phyloP scores from a whole-genome alignment of 2,113 vertebrate species.

The Pavo muticus region DNA sequence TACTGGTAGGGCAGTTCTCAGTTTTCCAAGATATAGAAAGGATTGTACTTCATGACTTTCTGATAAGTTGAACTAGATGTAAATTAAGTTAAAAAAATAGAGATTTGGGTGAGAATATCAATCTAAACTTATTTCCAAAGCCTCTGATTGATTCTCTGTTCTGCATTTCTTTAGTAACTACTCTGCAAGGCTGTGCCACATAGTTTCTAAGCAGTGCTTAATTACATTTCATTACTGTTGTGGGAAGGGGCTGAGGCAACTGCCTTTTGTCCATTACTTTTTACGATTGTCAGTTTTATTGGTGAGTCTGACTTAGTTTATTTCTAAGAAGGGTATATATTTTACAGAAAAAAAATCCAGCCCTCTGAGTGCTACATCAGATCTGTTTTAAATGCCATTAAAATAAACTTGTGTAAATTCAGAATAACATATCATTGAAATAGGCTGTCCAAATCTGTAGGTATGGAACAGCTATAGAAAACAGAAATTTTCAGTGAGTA shows the following conservation, averaged over 20 bases:
- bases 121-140: background rate
- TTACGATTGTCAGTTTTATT: background rate
- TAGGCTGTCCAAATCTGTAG: background rate
- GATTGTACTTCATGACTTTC: background rate
- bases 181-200: background rate
- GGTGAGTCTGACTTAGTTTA: background rate
- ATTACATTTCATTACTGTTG: background rate
- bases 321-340: background rate
- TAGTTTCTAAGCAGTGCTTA: background rate
- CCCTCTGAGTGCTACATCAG: background rate
- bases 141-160: background rate
- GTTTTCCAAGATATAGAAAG: background rate
- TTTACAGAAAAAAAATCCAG: background rate
- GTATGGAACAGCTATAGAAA: background rate
- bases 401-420: background rate
- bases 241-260: background rate
- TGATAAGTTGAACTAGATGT: background rate
- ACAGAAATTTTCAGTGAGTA: background rate
- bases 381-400: background rate
- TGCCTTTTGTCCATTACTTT: background rate
- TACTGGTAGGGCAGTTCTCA: background rate
- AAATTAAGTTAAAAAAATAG: conserved; percentile 5
- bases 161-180: background rate
- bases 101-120: background rate
- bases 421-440: background rate